Evolutionary conservation across 2,888 invertebrate species (phyloP).

Genomic region (Neocrepidodera transversa): DNA sequence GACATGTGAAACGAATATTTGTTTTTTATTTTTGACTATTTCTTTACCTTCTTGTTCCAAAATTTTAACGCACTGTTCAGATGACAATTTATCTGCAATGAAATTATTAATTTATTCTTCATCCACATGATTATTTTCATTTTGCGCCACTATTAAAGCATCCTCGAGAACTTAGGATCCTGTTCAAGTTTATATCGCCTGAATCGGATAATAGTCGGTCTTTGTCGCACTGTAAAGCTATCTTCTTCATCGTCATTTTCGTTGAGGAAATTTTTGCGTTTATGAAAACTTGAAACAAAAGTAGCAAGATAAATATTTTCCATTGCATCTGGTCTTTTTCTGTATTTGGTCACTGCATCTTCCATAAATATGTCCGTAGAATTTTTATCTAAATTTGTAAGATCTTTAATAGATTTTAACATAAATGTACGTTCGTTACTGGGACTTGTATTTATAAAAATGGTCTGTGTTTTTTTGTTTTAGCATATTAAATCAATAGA

Average conservation of each 20-base stretch:
- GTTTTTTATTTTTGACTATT: constrained; percentile 1
- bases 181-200: too few species aligned
- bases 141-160: too few species aligned
- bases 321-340: too few species aligned
- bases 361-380: background rate
- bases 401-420: background rate
- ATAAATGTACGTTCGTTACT: constrained; percentile 9
- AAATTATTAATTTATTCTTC: background rate
- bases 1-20: background rate
- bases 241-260: too few species aligned
- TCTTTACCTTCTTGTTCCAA: background rate
- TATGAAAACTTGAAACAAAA: background rate
- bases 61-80: background rate
- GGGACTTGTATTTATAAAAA: constrained; percentile 23
- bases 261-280: background rate
- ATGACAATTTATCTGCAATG: background rate
- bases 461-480: too few species aligned
- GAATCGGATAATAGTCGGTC: background rate
- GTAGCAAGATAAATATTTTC: background rate
- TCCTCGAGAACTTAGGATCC: too few species aligned
- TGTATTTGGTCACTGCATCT: too few species aligned
- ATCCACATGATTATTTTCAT: too few species aligned
- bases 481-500: too few species aligned
- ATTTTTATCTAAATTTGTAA: background rate
- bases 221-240: too few species aligned